phyloP scores from a whole-genome alignment of 2,888 invertebrate species.

The Trichopoda pennipes region DNA sequence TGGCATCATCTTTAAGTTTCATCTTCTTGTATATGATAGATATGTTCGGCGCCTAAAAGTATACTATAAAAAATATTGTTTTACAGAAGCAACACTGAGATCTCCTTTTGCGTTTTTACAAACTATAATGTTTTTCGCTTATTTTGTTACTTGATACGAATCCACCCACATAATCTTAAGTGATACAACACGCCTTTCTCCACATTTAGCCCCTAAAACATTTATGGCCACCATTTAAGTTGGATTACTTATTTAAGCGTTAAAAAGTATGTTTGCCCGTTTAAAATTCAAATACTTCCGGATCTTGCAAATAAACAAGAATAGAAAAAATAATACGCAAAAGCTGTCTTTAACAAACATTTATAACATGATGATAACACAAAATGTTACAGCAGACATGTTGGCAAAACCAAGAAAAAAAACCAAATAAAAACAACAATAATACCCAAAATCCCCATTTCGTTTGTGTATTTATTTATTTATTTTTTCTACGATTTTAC shows the following conservation, averaged over 20 bases:
- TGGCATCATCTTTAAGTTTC: no score
- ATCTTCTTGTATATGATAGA: no score
- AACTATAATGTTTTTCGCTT: no score
- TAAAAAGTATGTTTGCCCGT: not conserved
- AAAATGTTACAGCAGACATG: conserved; percentile 26
- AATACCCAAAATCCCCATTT: conserved; percentile 22
- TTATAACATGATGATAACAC: not conserved
- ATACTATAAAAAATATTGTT: no score
- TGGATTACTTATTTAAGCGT: not conserved
- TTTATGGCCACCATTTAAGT: no score
- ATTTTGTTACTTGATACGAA: no score
- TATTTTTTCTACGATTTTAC: conserved; percentile 1
- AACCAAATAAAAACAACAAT: not conserved
- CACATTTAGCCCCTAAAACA: no score
- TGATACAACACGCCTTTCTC: no score
- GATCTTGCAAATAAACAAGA: not conserved
- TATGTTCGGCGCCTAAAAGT: no score
- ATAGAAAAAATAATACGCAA: not conserved
- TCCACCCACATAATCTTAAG: no score
- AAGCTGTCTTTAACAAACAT: not conserved
- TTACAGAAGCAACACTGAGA: no score
- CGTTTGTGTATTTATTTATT: not conserved
- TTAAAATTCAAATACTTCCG: not conserved
- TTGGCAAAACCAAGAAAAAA: conserved; percentile 1
- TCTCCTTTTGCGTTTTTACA: no score